Base-by-base conservation (phyloP, 2,797 vertebrate species). In the Scyliorhinus canicula region DNA sequence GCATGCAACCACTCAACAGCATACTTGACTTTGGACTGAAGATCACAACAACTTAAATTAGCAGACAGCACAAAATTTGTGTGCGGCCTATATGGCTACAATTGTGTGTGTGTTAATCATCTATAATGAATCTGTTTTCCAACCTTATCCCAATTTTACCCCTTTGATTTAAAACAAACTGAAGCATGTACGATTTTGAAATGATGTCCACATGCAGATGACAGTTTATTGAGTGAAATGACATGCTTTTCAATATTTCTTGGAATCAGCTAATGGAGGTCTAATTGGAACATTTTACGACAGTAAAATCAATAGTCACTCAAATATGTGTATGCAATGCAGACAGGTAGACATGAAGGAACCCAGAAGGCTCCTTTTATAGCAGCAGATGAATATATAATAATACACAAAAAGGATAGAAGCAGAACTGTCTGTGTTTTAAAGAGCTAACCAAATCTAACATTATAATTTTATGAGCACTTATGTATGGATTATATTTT, bases 291-390 rank as follows among this genome's bases (percentile, higher is more conserved):
- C 79, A 47, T 52, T 31, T 35, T 52, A 94, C 95, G 93, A 95
- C 82, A 95, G 74, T 52, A 21, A 95, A 86, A 95, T 96, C 95
- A 90, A 95, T 95, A 96, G 77, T 95, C 95, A 95, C 95, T 95
- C 95, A 95, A 93, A 93, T 77, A 95, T 95, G 95, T 95, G 95
- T 94, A 84, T 95, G 71, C 71, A 65, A 52, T 90, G 50, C 28
- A 86, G 19, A 71, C 86, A 57, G 44, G 94, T 94, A 95, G 95
- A 95, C 93, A 95, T 65, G 67, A 40, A 95, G 95, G 88, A 95
- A 95, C 95, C 95, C 47, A 47, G 11, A 47, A 65, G 40, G 63
- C n/a, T 67, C 40, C 63, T 47, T 65, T 93, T 47, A 93, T 47
- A 24, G 90, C 6, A 93, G 67, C 90, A 40, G n/a, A 93, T 93